These are phyloP conservation scores for Macaca nemestrina DNA, from an alignment of 2,113 vertebrate species.

Conservation along the genomic window DNA sequence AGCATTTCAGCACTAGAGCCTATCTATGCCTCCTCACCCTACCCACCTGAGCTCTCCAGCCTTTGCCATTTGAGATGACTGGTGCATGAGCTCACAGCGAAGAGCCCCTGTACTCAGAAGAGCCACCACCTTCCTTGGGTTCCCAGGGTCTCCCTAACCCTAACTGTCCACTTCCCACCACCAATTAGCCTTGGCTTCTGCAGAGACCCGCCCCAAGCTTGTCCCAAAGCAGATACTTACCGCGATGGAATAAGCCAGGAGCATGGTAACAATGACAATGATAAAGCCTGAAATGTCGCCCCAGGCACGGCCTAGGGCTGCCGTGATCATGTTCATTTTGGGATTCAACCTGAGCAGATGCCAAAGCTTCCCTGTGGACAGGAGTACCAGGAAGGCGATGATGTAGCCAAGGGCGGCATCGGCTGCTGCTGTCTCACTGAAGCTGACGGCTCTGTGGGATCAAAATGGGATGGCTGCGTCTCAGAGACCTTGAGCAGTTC, in stretches of 20 bases:
- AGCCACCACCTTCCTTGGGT: neutral
- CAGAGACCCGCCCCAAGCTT: neutral
- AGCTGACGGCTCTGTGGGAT: conserved; percentile 88
- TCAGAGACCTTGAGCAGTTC: neutral
- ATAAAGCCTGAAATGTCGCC: conserved; percentile 96
- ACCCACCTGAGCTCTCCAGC: neutral
- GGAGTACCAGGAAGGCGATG: conserved; percentile 94
- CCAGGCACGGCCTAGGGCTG: conserved; percentile 92
- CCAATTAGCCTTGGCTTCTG: neutral
- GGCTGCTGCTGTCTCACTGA: conserved; percentile 92
- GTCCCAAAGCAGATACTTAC: conserved; percentile 84
- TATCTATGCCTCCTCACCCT: neutral
- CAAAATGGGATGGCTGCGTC: neutral
- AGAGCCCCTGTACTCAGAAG: neutral
- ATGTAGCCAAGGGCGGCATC: conserved; percentile 94
- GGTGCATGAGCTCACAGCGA: neutral
- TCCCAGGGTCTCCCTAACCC: neutral
- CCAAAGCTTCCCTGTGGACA: conserved; percentile 96
- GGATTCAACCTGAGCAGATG: conserved; percentile 96
- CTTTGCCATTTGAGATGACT: neutral
- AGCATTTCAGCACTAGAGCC: neutral
- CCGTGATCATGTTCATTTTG: conserved; percentile 95
- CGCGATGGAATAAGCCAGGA: conserved; percentile 93
- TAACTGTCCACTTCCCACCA: neutral
- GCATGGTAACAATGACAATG: conserved; percentile 92